A percentile compares a stretch with the other conserved stretches of the same genome.
These are phyloP conservation scores for Hemibagrus wyckioides DNA, from an alignment of 2,113 vertebrate species.

Conservation along the genomic window DNA sequence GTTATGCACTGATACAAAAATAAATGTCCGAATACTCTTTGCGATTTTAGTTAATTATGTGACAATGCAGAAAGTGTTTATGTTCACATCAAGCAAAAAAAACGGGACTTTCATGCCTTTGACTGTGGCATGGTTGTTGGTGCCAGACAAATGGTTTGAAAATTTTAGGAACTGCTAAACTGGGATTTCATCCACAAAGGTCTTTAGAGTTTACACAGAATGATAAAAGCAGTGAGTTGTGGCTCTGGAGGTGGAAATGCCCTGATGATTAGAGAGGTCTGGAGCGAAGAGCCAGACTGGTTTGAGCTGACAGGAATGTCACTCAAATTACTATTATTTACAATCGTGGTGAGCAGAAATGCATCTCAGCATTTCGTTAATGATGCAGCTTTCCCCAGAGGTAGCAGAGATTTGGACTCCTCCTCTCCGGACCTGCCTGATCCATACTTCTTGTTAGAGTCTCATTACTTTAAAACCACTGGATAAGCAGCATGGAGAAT, in stretches of 20 bases:
- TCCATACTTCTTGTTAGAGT: background rate
- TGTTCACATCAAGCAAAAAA: background rate
- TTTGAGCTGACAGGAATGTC: background rate
- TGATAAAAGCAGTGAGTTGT: background rate
- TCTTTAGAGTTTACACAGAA: background rate
- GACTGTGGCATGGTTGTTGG: background rate
- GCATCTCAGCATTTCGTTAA: background rate
- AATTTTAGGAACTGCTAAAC: background rate
- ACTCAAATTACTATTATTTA: background rate
- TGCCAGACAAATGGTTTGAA: background rate
- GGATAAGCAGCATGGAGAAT: no score
- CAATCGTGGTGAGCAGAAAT: background rate
- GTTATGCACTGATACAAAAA: no score
- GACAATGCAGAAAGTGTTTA: background rate
- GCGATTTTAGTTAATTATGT: no score
- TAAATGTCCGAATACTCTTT: no score
- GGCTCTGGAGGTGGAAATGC: background rate
- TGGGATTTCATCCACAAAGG: background rate
- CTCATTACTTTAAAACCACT: background rate
- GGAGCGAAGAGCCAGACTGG: background rate
- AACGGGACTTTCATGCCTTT: background rate
- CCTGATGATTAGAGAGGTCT: background rate
- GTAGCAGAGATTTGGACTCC: no score
- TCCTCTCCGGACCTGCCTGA: background rate
- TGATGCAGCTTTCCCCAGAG: no score